Percentiles rank a stretch among this genome's conserved stretches.
Evolutionary conservation across 2,888 invertebrate genomes (phyloP).

Genomic region (Muschampia plurimacula): DNA sequence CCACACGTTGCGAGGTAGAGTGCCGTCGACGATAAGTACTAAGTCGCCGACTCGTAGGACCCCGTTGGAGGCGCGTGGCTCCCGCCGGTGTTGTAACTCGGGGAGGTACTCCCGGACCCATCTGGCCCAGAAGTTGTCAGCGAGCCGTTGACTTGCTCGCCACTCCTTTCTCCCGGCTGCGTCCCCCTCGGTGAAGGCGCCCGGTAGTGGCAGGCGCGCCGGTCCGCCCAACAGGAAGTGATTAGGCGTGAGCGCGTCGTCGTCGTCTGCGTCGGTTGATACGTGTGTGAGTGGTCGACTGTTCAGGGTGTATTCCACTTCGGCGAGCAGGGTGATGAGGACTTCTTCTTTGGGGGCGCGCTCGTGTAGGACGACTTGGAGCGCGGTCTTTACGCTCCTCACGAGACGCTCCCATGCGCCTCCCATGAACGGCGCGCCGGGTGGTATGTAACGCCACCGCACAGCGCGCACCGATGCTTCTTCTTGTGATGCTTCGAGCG

Average conservation of each 20-base stretch:
- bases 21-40: conserved; percentile 33
- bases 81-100: conserved; percentile 41
- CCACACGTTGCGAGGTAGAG: conserved; percentile 40
- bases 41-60: conserved; percentile 28
- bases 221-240: conserved; percentile 42
- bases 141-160: conserved; percentile 33
- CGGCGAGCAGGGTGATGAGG: conserved; percentile 37
- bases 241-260: conserved; percentile 48
- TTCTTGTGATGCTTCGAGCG: neutral
- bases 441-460: conserved; percentile 31
- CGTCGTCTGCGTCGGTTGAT: conserved; percentile 44
- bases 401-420: conserved; percentile 47
- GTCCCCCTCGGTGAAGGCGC: conserved; percentile 28
- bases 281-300: conserved; percentile 49
- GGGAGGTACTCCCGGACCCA: conserved; percentile 44
- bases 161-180: conserved; percentile 25
- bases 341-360: conserved; percentile 39
- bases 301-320: conserved; percentile 41
- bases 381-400: conserved; percentile 42
- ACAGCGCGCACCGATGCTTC: conserved; percentile 22
- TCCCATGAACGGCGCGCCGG: conserved; percentile 36
- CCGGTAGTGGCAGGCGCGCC: conserved; percentile 8
- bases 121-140: conserved; percentile 42
- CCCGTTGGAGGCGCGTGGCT: conserved; percentile 31
- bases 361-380: conserved; percentile 27